These are phyloP conservation scores for Garra rufa DNA, from an alignment of 2,113 vertebrate genomes.

Conservation along the genomic window DNA sequence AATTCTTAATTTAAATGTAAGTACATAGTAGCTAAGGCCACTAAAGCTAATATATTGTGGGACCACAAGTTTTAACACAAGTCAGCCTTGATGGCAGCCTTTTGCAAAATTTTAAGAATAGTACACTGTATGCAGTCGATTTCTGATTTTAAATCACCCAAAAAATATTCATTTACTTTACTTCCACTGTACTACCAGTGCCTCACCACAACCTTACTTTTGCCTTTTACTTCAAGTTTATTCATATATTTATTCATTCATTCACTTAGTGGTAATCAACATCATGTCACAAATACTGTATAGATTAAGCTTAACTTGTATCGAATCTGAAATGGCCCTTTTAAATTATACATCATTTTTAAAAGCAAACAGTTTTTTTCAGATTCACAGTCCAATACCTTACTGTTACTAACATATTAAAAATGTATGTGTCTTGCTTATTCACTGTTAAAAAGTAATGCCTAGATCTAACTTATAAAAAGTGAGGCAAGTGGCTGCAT, in stretches of 20 bases:
- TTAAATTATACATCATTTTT: background rate
- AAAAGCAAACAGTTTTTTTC: background rate
- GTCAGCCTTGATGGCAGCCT: too few species aligned
- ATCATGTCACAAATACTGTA: background rate
- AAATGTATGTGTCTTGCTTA: constrained; percentile 5
- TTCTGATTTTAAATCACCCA: background rate
- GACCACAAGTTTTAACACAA: too few species aligned
- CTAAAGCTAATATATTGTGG: too few species aligned
- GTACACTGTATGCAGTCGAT: background rate
- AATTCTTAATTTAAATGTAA: too few species aligned
- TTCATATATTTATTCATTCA: too few species aligned
- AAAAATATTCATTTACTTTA: background rate
- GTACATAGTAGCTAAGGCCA: too few species aligned
- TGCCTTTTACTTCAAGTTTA: background rate
- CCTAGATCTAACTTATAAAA: too few species aligned
- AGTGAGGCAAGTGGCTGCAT: too few species aligned
- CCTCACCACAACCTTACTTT: background rate
- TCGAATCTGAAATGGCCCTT: background rate
- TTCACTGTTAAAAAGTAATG: too few species aligned
- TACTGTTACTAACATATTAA: background rate
- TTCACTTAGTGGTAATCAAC: background rate
- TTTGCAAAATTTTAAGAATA: background rate
- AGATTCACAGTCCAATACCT: background rate
- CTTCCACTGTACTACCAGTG: background rate
- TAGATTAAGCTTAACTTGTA: background rate